Conservation (phyloP, 2,797 vertebrate genomes). For the Cynopterus sphinx region DNA sequence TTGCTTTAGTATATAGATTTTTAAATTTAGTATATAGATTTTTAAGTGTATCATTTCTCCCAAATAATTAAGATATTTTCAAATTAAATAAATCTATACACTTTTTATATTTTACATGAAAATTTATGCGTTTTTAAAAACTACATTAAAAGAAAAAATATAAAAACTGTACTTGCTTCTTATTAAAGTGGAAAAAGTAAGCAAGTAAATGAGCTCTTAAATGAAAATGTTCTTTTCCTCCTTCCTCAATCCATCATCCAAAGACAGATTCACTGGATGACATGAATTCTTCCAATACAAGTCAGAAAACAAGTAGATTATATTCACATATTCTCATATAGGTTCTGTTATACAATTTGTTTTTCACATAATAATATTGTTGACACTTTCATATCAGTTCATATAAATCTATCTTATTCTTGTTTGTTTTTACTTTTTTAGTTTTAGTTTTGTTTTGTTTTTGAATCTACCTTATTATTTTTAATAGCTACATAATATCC, state of each 20-base stretch:
- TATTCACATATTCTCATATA: neutral
- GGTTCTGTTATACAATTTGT: neutral
- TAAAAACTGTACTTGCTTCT: neutral
- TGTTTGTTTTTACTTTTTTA: neutral
- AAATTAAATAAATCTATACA: neutral
- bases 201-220: neutral
- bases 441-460: too few relatives aligned
- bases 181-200: neutral
- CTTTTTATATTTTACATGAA: neutral
- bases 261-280: neutral
- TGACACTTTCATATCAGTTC: neutral
- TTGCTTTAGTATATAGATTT: neutral
- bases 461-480: too few relatives aligned
- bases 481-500: neutral
- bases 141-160: neutral
- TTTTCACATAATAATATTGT: neutral
- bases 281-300: neutral
- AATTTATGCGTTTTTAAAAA: neutral
- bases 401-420: neutral
- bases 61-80: neutral
- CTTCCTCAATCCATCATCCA: neutral
- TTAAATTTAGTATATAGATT: neutral
- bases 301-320: neutral
- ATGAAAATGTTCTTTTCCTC: neutral
- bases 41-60: neutral